Evolutionary conservation across 2,797 vertebrate species (phyloP).

Genomic region (Typhlichthys subterraneus): DNA sequence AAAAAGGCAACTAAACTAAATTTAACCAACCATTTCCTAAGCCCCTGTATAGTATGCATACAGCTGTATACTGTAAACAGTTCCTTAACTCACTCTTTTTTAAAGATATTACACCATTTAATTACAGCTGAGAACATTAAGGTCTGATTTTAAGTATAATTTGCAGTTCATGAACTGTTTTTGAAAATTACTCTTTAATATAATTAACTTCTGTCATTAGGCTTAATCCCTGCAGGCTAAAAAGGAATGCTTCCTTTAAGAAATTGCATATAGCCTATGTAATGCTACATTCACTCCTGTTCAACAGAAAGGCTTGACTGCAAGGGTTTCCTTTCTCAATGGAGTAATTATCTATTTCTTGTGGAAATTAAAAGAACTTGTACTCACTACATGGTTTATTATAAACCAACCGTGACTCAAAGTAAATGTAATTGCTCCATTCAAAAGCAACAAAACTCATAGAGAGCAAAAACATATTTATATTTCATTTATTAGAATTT

Average conservation of each 20-base stretch:
- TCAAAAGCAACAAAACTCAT: slow-evolving; percentile 25
- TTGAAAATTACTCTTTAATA: slow-evolving; percentile 86
- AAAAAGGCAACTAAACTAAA: background rate
- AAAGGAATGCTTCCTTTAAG: slow-evolving; percentile 76
- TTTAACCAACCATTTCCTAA: slow-evolving; percentile 15
- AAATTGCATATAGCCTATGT: slow-evolving; percentile 71
- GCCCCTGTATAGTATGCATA: slow-evolving; percentile 39
- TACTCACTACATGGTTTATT: slow-evolving; percentile 59
- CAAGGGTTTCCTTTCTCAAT: slow-evolving; percentile 57
- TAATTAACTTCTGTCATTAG: slow-evolving; percentile 88
- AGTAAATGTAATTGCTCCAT: slow-evolving; percentile 38
- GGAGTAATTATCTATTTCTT: slow-evolving; percentile 74
- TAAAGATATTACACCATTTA: slow-evolving; percentile 81
- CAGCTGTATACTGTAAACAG: slow-evolving; percentile 46
- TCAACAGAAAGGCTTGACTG: slow-evolving; percentile 55
- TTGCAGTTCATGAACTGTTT: slow-evolving; percentile 87
- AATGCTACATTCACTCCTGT: slow-evolving; percentile 49
- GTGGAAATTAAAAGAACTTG: slow-evolving; percentile 61
- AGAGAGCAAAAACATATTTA: slow-evolving; percentile 31
- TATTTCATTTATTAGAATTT: slow-evolving; percentile 38
- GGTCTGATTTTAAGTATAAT: slow-evolving; percentile 85
- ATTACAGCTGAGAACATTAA: slow-evolving; percentile 85
- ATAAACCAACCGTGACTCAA: slow-evolving; percentile 28
- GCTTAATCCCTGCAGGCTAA: slow-evolving; percentile 82
- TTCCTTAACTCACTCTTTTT: slow-evolving; percentile 64